Evolutionary conservation across 2,797 vertebrate genomes (phyloP).

Genomic region (Aeoliscus strigatus): DNA sequence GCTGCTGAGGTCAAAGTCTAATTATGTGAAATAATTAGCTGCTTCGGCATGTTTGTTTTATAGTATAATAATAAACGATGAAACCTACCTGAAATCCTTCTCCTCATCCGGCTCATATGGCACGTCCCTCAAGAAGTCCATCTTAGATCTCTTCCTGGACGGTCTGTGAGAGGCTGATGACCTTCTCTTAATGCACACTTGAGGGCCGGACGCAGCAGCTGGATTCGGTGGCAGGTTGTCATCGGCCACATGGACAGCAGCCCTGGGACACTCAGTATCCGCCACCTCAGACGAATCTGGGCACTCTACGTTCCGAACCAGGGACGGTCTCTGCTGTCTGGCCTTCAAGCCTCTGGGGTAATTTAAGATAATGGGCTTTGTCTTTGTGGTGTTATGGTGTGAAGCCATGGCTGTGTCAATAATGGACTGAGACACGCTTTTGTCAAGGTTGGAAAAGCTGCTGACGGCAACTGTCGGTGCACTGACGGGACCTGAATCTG

Average conservation of each 20-base stretch:
- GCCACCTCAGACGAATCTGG: constrained; percentile 16
- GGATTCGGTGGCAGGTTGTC: constrained; percentile 9
- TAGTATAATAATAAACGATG: no score
- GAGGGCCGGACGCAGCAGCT: constrained; percentile 40
- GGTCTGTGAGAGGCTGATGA: constrained; percentile 65
- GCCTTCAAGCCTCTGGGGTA: constrained; percentile 12
- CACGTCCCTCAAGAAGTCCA: constrained; percentile 55
- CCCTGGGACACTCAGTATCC: constrained; percentile 6
- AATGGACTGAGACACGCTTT: constrained; percentile 59
- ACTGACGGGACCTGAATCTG: background rate
- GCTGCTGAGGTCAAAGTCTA: no score
- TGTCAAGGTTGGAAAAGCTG: constrained; percentile 14
- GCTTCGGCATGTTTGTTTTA: no score
- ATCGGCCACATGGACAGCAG: constrained; percentile 4
- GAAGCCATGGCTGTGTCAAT: constrained; percentile 66
- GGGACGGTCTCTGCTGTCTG: constrained; percentile 7
- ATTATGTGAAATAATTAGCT: no score
- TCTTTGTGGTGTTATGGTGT: constrained; percentile 32
- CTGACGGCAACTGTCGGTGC: constrained; percentile 10
- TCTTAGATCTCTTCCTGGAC: constrained; percentile 73
- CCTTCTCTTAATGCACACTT: constrained; percentile 77
- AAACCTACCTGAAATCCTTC: constrained; percentile 54
- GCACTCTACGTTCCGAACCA: constrained; percentile 16
- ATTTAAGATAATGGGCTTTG: constrained; percentile 48
- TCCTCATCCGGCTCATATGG: constrained; percentile 48